Conservation (phyloP, 2,888 invertebrate genomes). For the Heliconius aoede region DNA sequence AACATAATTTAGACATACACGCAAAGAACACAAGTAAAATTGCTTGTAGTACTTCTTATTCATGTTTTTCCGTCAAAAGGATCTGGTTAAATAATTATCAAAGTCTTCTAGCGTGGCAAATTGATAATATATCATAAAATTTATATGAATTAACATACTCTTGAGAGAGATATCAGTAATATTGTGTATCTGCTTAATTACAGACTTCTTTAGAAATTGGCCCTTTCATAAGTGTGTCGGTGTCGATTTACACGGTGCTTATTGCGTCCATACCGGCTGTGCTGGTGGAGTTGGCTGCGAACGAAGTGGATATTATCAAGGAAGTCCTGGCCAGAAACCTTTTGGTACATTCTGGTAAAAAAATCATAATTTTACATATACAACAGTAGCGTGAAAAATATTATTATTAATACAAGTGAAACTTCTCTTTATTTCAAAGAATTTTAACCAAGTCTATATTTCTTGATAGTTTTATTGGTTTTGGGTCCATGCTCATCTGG, state of each 20-base stretch:
- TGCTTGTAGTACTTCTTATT: too few relatives aligned
- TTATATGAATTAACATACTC: too few relatives aligned
- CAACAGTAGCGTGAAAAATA: neutral
- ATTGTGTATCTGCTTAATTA: neutral
- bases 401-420: neutral
- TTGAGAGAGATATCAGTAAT: neutral
- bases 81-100: too few relatives aligned
- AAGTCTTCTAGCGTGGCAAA: too few relatives aligned
- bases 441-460: neutral
- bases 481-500: too few relatives aligned
- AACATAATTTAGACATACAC: too few relatives aligned
- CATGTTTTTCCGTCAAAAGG: too few relatives aligned
- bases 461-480: too few relatives aligned
- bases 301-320: conserved; percentile 14
- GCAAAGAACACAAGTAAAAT: too few relatives aligned
- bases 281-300: conserved; percentile 16
- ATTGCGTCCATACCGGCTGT: conserved; percentile 10
- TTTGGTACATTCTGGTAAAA: conserved; percentile 8
- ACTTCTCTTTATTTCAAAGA: neutral
- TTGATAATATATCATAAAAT: too few relatives aligned
- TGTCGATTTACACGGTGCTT: conserved; percentile 10
- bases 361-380: neutral
- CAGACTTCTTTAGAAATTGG: neutral
- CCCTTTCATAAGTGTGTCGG: neutral
- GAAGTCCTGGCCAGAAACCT: neutral